Evolutionary conservation across 1,140 invertebrate genomes (phyloP), one percentile per base, ranked within the genome.

Genomic region (Lordiphosa clarofinis): DNA sequence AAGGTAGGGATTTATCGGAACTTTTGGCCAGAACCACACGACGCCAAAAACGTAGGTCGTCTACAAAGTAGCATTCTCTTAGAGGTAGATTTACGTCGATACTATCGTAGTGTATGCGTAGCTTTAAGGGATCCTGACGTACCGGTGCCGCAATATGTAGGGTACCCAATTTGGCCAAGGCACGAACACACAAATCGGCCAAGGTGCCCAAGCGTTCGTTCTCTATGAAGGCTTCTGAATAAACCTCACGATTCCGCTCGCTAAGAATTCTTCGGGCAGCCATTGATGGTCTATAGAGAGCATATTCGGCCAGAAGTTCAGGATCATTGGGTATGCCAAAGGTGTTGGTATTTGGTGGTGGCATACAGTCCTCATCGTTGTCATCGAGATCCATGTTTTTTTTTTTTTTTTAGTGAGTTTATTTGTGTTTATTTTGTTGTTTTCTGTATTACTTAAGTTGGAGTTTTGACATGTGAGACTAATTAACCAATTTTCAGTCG

Each of bases 21-120:
- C 46, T 46, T 19, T 88, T 88, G 36, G 75, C 62, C 7, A 87
- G 24, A 3, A 88, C 79, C 3, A 87, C 70, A 4, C 86, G 70
- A 3, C 61, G 67, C 86, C 86, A 88, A 36, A 55, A 88, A 0
- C 48, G 47, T 8, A 47, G 1, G 7, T 79, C 75, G 0, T 69
- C 43, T 11, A 88, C 66, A 31, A 53, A 63, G 12, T 73, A 86
- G 15, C 86, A 86, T 15, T 86, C 58, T 3, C 50, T 62, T 13
- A 88, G 54, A 0, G 86, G 86, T 47, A 69, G 9, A 11, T 88
- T 53, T 5, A 88, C 55, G 21, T 75, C 65, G 4, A 88, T 37
- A 1, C 67, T 40, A 24, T 87, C 86, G 54, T 71, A 87, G 44
- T 70, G 33, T 2, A 86, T 52, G 47, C 73, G 73, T 40, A 74